Evolutionary conservation across 2,797 vertebrate species (phyloP).

Genomic region (Intellagama lesueurii): DNA sequence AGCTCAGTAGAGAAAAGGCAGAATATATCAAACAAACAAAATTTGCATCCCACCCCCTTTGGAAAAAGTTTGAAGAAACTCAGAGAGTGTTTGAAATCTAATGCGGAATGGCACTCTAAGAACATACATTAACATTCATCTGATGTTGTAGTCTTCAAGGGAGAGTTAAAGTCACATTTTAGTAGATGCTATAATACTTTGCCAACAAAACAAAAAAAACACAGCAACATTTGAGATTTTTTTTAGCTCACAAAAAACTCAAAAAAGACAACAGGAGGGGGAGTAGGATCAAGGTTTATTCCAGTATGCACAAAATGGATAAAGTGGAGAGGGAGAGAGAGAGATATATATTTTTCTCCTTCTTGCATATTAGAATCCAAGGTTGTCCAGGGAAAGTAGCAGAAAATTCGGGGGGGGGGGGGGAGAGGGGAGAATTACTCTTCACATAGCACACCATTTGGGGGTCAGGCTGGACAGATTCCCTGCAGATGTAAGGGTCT

Average conservation of each 20-base stretch:
- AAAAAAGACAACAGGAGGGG: no score
- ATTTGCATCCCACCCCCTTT: neutral
- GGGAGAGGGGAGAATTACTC: neutral
- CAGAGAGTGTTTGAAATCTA: neutral
- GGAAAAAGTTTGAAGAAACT: neutral
- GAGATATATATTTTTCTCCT: neutral
- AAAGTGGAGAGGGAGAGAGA: no score
- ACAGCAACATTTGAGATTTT: neutral
- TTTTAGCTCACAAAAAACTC: neutral
- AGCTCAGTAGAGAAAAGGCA: neutral
- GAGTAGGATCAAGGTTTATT: no score
- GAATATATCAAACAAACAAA: neutral
- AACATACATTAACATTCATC: neutral
- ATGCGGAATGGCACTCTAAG: neutral
- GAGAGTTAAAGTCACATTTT: neutral
- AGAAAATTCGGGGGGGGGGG: neutral
- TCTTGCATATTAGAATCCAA: neutral
- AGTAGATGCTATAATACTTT: neutral
- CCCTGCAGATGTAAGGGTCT: no score
- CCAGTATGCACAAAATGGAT: no score
- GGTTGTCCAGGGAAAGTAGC: neutral
- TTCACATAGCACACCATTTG: neutral
- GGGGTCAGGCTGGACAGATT: no score
- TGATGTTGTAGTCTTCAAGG: neutral
- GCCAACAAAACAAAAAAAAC: neutral